Evolutionary conservation across 2,888 invertebrate species (phyloP), one percentile per base, ranked within the genome.

Genomic region (Cerastis rubricosa): DNA sequence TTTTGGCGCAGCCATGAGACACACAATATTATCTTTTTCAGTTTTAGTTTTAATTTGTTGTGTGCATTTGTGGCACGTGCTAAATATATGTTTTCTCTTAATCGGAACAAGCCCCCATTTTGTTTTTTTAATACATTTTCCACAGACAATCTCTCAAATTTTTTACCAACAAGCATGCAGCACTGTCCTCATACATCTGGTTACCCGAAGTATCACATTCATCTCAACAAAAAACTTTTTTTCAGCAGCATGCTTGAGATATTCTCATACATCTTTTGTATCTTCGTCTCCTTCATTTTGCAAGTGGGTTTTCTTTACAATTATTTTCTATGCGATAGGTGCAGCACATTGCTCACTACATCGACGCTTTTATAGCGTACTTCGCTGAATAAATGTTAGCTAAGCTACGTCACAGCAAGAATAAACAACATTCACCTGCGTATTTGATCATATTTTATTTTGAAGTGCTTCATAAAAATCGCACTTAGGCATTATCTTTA

Each of bases 301-400:
- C 1, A 19, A 71, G 59, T 84, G 47, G 71, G 11, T 22, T 67
- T 85, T 70, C 86, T 84, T 78, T 7, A 43, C 7, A 25, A 47
- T 25, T 29, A n/a, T 59, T 47, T 43, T 14, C 17, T 19, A 17
- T 43, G 14, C 19, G 54, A 54, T 70, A 78, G 81, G 75, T 72
- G 84, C 74, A 84, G 74, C 76, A 63, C 74, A 81, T 74, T 80
- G 72, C 63, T 79, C 19, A 74, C 54, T 68, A 59, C 75, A 77
- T 77, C 77, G 72, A 73, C 85, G 72, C 40, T 70, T 82, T 88
- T 86, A 88, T 86, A 67, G 79, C 66, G 49, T 72, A 81, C 72
- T 86, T 84, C 57, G 68, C 61, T 79, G 71, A 78, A 81, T 76
- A 61, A 77, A 71, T 71, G 29, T 76, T 17, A 25, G 61, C 72